phyloP scores from a whole-genome alignment of 1,140 invertebrate species.

The Conus betulinus region DNA sequence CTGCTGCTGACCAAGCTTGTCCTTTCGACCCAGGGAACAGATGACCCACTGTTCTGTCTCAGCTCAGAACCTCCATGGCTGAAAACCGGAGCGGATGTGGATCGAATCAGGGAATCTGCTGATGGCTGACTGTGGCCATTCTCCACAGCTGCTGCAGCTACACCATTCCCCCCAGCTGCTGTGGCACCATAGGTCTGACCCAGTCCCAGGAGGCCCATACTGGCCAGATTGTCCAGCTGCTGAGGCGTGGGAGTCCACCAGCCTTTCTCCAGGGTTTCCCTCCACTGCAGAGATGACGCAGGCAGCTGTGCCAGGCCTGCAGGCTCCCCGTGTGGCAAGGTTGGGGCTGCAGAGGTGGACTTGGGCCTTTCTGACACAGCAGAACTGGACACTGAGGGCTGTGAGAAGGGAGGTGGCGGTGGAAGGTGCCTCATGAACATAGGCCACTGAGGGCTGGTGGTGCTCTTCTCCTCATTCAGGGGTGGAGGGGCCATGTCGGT shows the following conservation, averaged over 20 bases:
- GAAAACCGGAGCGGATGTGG: neutral
- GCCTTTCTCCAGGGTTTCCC: slow-evolving; percentile 46
- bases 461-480: neutral
- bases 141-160: no score
- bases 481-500: neutral
- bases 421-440: neutral
- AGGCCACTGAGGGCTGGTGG: neutral
- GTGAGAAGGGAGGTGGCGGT: neutral
- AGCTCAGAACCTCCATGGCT: neutral
- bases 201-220: slow-evolving; percentile 7
- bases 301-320: slow-evolving; percentile 16
- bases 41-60: neutral
- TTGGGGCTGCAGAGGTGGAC: neutral
- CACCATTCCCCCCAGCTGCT: neutral
- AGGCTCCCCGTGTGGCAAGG: neutral
- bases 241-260: slow-evolving; percentile 50
- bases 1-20: no score
- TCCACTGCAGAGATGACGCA: slow-evolving; percentile 23
- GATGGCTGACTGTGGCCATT: no score
- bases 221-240: slow-evolving; percentile 46
- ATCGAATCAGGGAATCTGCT: neutral
- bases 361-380: neutral
- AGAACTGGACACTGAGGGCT: neutral
- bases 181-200: neutral
- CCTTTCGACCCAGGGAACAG: neutral